Evolutionary conservation across 2,888 invertebrate species (phyloP).

Genomic region (Peribatodes rhomboidaria): DNA sequence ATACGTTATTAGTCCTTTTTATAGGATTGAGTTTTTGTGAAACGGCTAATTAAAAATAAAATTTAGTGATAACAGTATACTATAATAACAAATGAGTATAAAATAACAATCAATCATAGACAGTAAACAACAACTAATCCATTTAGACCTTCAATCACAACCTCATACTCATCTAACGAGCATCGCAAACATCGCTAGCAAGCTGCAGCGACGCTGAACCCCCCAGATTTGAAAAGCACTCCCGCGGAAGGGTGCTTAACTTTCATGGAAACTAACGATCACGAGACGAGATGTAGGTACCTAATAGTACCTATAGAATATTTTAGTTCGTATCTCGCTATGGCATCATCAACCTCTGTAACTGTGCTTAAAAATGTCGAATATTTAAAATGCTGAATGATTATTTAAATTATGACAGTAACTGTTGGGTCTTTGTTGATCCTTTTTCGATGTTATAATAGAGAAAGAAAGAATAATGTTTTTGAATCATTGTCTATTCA

Average conservation of each 20-base stretch:
- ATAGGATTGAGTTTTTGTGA: too few relatives aligned
- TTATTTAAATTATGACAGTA: too few relatives aligned
- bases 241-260: constrained; percentile 42
- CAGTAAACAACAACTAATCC: too few relatives aligned
- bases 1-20: too few relatives aligned
- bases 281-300: not conserved
- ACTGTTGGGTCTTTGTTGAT: too few relatives aligned
- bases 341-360: not conserved
- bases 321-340: not conserved
- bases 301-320: not conserved
- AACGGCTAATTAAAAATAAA: not conserved
- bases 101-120: not conserved
- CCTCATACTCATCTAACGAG: not conserved
- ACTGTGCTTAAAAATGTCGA: not conserved
- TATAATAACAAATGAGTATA: not conserved
- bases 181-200: too few relatives aligned
- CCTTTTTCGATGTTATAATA: too few relatives aligned
- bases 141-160: not conserved
- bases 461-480: too few relatives aligned
- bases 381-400: too few relatives aligned
- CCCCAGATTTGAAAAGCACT: constrained; percentile 42
- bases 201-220: constrained; percentile 32
- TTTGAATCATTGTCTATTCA: too few relatives aligned
- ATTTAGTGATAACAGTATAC: not conserved
- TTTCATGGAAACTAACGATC: constrained; percentile 49